Conservation (phyloP, 1,140 invertebrate genomes). For the Cotesia glomerata region DNA sequence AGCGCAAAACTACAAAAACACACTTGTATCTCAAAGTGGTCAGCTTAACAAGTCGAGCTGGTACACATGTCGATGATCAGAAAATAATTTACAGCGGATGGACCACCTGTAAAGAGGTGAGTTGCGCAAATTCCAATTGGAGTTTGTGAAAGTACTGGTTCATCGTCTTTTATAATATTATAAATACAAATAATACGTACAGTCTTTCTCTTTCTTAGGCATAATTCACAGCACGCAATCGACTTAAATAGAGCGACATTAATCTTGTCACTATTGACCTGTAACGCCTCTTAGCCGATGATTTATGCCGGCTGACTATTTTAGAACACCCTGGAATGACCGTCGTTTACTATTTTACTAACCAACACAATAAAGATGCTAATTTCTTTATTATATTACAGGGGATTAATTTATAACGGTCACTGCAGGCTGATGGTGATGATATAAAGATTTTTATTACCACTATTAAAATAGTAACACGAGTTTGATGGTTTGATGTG, state of each 20-base stretch:
- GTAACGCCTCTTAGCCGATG: not conserved
- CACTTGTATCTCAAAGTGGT: no score
- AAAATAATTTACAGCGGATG: not conserved
- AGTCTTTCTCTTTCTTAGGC: not conserved
- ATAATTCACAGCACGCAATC: not conserved
- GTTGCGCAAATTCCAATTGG: slow-evolving; percentile 3
- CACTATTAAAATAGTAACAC: not conserved
- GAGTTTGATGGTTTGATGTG: not conserved
- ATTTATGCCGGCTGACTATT: slow-evolving; percentile 17
- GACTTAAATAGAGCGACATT: slow-evolving; percentile 18
- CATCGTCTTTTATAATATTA: no score
- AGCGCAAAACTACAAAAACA: no score
- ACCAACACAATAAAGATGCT: not conserved
- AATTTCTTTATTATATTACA: not conserved
- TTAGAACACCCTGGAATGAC: slow-evolving; percentile 3
- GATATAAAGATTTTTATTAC: slow-evolving; percentile 6
- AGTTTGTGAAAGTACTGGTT: not conserved
- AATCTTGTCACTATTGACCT: slow-evolving; percentile 8
- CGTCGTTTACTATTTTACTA: not conserved
- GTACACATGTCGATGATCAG: not conserved
- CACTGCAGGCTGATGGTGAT: no score
- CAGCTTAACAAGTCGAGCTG: not conserved
- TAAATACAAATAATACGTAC: no score
- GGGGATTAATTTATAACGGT: no score
- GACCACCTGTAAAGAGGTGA: not conserved